Evolutionary conservation across 2,113 vertebrate species (phyloP), one percentile per base, ranked within the genome.

Genomic region (Lanius ludovicianus): DNA sequence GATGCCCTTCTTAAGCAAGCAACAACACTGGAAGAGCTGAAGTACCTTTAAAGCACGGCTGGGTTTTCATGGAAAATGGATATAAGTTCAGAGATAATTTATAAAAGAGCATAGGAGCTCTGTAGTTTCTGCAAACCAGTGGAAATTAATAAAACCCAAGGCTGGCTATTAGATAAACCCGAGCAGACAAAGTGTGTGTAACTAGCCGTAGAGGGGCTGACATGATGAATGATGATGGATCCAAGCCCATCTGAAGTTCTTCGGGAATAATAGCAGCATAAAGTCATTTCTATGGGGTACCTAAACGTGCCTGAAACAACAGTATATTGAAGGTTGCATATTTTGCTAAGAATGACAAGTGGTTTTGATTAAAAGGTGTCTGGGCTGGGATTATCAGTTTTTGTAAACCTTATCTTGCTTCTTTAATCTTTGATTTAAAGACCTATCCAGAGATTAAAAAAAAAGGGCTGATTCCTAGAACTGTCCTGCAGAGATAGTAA

Each of bases 91-190:
- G 81, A 69, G 69, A 60, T 73, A 42, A 76, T 87, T 91, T 89
- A 85, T 56, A 84, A 84, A 62, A 37, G 83, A 79, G 47, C 3
- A 5, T 6, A 60, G 88, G 65, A 83, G 27, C 41, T 49, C 65
- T 68, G 65, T 76, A 87, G 83, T 73, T 96, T 79, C 77, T 93
- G 59, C 69, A 93, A 81, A 70, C 42, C 46, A 50, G 25, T 82
- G 81, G 57, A 94, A 96, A 96, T 96, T 91, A 94, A 91, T 84
- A 95, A 89, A 89, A 94, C 53, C 84, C 75, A 79, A 76, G 80
- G 73, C 80, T 81, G 76, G 77, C 87, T 87, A 24, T 88, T 80
- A 79, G 84, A 83, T 42, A 84, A 82, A 94, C 62, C 46, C 22
- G 49, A 74, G 89, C 81, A 96, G 82, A 90, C 75, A 87, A 90